Evolutionary conservation across 2,888 invertebrate species (phyloP).

Genomic region (Eurytoma adleriae): DNA sequence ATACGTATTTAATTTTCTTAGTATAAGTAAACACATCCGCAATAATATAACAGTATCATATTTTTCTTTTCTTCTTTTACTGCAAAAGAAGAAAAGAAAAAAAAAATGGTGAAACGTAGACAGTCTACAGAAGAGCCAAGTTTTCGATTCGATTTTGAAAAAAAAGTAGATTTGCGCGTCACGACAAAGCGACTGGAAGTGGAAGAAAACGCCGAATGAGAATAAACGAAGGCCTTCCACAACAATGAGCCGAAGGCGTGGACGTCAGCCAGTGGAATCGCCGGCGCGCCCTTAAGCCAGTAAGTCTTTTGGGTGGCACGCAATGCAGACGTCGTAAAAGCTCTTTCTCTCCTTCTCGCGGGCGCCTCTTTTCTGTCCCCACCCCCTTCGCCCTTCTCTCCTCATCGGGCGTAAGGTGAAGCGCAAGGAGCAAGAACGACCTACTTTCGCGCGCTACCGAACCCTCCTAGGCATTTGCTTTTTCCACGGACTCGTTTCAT

Average conservation of each 20-base stretch:
- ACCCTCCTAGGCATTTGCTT: slow-evolving; percentile 19
- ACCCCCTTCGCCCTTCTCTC: not conserved
- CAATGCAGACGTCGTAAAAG: slow-evolving; percentile 52
- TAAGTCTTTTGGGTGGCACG: slow-evolving; percentile 37
- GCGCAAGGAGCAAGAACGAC: slow-evolving; percentile 4
- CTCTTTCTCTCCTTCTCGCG: not conserved
- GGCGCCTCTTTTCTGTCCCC: slow-evolving; percentile 9
- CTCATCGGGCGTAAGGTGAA: not conserved
- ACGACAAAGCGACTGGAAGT: not conserved
- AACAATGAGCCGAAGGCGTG: slow-evolving; percentile 31
- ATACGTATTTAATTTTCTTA: too few relatives aligned
- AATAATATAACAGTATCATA: too few relatives aligned
- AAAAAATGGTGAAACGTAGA: too few relatives aligned
- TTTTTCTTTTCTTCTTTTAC: too few relatives aligned
- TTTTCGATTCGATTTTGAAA: not conserved
- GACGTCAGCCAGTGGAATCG: slow-evolving; percentile 26
- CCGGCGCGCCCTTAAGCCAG: slow-evolving; percentile 20
- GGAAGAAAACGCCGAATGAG: slow-evolving; percentile 6
- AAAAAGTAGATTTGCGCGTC: not conserved
- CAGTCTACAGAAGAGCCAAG: too few relatives aligned
- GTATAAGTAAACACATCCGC: too few relatives aligned
- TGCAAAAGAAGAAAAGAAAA: too few relatives aligned
- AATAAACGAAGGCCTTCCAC: slow-evolving; percentile 48
- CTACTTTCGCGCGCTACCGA: slow-evolving; percentile 26
- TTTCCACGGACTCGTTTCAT: slow-evolving; percentile 36